Base-by-base conservation (phyloP, 2,797 vertebrate genomes). In the Numenius phaeopus region DNA sequence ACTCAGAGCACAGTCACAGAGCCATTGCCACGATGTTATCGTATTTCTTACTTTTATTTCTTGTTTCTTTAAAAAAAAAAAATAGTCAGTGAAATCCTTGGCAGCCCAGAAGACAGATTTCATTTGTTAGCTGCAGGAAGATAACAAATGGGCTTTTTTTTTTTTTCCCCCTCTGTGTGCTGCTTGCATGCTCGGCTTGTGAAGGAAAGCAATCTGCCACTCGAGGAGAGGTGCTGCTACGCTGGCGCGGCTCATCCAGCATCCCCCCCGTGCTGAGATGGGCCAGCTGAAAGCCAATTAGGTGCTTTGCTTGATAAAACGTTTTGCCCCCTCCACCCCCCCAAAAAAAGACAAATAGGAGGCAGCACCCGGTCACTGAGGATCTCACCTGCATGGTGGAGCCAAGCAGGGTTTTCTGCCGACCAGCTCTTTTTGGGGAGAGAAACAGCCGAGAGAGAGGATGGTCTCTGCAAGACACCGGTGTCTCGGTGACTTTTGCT, bases 21-120 rank as follows among this genome's bases (percentile, higher is more conserved):
- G 77, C 10, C 13, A 90, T 94, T 90, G 94, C 96, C 7, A 5
- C 0, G 23, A 95, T 91, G 69, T 91, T 95, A 96, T 95, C 87
- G 13, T 91, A 88, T 94, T 96, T 95, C 95, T 93, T 95, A 70
- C 94, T 95, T 97, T 93, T 95, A 97, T 96, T 96, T 94, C 95
- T 92, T 95, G 83, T 91, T 97, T 96, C 80, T 86, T 92, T 47
- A 32, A 90, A 94, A 72, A 77, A 71, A 76, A 96, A 92, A 89
- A 75, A 39, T 11, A 92, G 66, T 47, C 50, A 54, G 50, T 71
- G 77, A 92, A 84, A 91, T 95, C 77, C 78, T 78, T 72, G 83
- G 83, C 57, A 94, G 83, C 65, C 57, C 4, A 0, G 67, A 73
- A 87, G 87, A 95, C 83, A 54, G 86, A 92, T 94, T 94, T 94